Percentiles rank a stretch among this genome's conserved stretches.
Conservation (phyloP, 2,888 invertebrate species). For the Pachymerium ferrugineum region DNA sequence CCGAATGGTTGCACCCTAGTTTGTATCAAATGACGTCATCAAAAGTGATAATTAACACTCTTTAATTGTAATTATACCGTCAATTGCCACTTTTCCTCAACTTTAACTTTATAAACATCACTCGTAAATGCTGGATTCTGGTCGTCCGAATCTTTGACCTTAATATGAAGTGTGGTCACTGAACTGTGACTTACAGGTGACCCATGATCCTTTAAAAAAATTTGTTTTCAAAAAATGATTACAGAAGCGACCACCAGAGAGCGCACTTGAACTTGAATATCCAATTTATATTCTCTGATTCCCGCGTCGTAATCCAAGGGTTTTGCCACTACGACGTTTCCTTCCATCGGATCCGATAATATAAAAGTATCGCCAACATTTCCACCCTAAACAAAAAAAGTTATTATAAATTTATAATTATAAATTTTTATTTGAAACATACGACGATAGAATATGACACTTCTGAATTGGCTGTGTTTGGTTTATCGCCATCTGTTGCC, state of each 20-base stretch:
- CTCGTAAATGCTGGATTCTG: constrained; percentile 71
- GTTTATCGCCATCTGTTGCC: constrained; percentile 65
- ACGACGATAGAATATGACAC: constrained; percentile 43
- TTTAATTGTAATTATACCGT: constrained; percentile 54
- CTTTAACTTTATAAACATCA: constrained; percentile 69
- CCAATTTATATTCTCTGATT: constrained; percentile 66
- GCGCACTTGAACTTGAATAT: constrained; percentile 67
- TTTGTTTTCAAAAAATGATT: background rate
- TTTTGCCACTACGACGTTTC: constrained; percentile 60
- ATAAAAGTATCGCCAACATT: constrained; percentile 42
- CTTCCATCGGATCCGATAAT: constrained; percentile 42
- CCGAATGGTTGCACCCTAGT: constrained; percentile 65
- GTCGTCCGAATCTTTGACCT: constrained; percentile 73
- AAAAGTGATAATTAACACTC: constrained; percentile 36
- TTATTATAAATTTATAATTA: background rate
- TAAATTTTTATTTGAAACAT: background rate
- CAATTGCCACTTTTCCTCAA: constrained; percentile 75
- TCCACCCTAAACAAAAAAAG: constrained; percentile 39
- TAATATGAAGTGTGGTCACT: constrained; percentile 65
- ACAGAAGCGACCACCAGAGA: background rate
- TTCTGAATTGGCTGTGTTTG: constrained; percentile 50
- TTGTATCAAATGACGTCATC: constrained; percentile 37
- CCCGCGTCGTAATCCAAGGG: constrained; percentile 75
- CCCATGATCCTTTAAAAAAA: constrained; percentile 65
- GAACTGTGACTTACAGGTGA: constrained; percentile 64